These are phyloP conservation scores for Ptilorrhoa leucosticta DNA, from an alignment of 2,113 vertebrate genomes.

Conservation along the genomic window DNA sequence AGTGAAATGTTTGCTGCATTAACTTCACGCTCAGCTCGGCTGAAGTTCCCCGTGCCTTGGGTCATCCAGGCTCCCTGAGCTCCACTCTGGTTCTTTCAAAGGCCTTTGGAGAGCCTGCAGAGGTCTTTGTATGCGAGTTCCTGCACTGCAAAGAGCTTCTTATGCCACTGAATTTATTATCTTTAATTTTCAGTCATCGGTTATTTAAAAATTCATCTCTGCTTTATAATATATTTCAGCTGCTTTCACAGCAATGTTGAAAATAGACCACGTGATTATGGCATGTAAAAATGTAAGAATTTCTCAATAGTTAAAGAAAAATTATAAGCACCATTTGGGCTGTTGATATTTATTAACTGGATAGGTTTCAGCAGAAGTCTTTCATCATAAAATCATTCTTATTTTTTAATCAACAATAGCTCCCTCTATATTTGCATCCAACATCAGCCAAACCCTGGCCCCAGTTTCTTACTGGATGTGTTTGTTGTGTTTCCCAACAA, in stretches of 20 bases:
- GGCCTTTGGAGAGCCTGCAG: neutral
- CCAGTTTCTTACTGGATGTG: neutral
- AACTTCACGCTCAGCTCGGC: neutral
- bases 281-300: neutral
- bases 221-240: neutral
- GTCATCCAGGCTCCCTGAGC: neutral
- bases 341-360: constrained; percentile 19
- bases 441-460: neutral
- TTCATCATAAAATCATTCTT: neutral
- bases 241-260: neutral
- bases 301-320: neutral
- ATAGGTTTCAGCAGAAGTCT: constrained; percentile 1
- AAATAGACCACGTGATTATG: neutral
- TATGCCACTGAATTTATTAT: neutral
- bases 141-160: neutral
- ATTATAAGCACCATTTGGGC: neutral
- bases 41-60: neutral
- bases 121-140: neutral
- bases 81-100: neutral
- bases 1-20: neutral
- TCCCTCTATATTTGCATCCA: neutral
- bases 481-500: constrained; percentile 11
- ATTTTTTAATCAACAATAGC: constrained; percentile 17
- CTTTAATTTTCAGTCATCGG: neutral
- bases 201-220: neutral